Base-by-base conservation (phyloP, 1,140 invertebrate genomes). In the Aphelenchoides besseyi region DNA sequence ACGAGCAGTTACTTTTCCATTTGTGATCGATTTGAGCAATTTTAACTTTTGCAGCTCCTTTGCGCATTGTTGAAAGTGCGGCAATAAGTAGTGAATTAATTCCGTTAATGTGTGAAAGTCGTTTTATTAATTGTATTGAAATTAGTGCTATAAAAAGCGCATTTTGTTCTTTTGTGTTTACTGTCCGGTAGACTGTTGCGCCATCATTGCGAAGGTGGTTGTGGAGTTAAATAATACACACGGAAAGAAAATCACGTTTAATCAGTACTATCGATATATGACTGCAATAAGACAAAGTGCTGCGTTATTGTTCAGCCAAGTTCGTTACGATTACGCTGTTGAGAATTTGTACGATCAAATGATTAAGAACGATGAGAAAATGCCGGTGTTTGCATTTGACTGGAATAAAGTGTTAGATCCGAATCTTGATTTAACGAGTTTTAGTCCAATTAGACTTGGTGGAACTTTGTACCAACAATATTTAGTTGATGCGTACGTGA, bases 401-500 rank as follows among this genome's bases (percentile, higher is more conserved):
- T 59, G 55, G 55, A 18, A 59, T 29, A 33, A 59, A 18, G 12
- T 8, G 5, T 16, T 59, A 8, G 55, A 59, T 8, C 5, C 5
- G 16, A 23, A 59, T 28, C 16, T 18, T 67, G 30, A 28, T 67
- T 33, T 67, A 23, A 74, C 33, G n/a, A 55, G n/a, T 35, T 77
- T 72, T 55, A 84, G 77, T 55, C 53, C 68, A 9, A 41, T 85
- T 23, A 59, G 74, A 16, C 33, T 41, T 16, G 63, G 74, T 32
- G 74, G 79, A 33, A 80, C 80, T 70, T 63, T 82, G 36, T 67
- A 68, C 18, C 78, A 85, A 78, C 85, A 87, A 70, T 86, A 80
- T 80, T 66, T 85, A 16, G 85, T 87, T 0, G 85, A 88, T 78
- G 86, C 87, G 80, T 87, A 86, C 78, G 85, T 82, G 2, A 88